These are phyloP conservation scores for Microctenopoma lineatum DNA, from an alignment of 2,797 vertebrate genomes.

Conservation along the genomic window DNA sequence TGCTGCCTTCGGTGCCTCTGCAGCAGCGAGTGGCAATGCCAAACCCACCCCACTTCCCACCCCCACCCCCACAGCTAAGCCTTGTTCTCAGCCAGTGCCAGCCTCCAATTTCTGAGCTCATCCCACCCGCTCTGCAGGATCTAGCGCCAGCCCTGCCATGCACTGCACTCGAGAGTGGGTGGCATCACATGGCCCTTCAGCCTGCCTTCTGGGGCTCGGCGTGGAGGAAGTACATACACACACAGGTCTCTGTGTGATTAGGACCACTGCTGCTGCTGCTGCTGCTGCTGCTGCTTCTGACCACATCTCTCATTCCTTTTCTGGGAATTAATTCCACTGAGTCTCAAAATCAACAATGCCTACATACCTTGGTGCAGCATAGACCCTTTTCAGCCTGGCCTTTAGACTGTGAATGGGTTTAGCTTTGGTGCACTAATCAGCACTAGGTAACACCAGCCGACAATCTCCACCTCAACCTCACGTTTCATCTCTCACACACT, in stretches of 20 bases:
- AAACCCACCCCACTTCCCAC: conserved; percentile 17
- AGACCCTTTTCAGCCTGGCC: conserved; percentile 68
- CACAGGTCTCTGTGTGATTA: conserved; percentile 53
- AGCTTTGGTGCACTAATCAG: conserved; percentile 57
- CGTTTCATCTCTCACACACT: conserved; percentile 35
- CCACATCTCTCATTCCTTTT: conserved; percentile 41
- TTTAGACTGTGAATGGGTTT: conserved; percentile 62
- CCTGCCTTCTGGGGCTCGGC: conserved; percentile 66
- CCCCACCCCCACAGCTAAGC: conserved; percentile 62
- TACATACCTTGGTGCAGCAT: conserved; percentile 70
- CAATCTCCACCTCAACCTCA: conserved; percentile 39
- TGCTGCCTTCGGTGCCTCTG: conserved; percentile 59
- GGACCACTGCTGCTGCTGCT: conserved; percentile 42
- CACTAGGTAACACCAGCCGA: conserved; percentile 49
- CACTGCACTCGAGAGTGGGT: conserved; percentile 74
- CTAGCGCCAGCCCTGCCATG: conserved; percentile 65
- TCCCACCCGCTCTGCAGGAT: conserved; percentile 71
- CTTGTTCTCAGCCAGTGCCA: conserved; percentile 76
- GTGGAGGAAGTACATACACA: conserved; percentile 48
- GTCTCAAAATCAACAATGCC: conserved; percentile 67
- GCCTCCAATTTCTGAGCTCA: conserved; percentile 77
- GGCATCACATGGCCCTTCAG: conserved; percentile 75
- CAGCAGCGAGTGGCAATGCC: conserved; percentile 53
- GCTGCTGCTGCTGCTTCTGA: conserved; percentile 49
- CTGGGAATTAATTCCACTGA: conserved; percentile 48